These are phyloP conservation scores for Alligator sinensis DNA, from an alignment of 2,113 vertebrate genomes.

Conservation along the genomic window DNA sequence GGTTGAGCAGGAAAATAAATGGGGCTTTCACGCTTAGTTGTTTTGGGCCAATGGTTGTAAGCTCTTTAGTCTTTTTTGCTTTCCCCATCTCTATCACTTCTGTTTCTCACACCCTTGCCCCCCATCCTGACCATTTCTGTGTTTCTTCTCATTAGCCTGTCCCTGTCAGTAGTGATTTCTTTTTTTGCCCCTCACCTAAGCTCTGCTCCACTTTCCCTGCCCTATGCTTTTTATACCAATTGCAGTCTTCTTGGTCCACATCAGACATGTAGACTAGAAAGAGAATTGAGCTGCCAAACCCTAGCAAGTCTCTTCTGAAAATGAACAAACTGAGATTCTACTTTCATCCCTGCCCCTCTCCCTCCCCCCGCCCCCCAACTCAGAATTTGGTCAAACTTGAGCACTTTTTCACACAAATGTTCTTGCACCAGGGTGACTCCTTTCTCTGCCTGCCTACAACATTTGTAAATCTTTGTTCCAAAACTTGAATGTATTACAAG, in stretches of 20 bases:
- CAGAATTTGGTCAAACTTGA: no score
- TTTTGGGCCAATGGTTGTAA: no score
- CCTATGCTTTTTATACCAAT: background rate
- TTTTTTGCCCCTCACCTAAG: fast-evolving
- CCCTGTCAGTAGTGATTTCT: background rate
- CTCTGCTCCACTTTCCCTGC: fast-evolving
- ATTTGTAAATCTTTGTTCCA: background rate
- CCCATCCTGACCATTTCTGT: fast-evolving
- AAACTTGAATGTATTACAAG: background rate
- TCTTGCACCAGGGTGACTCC: background rate
- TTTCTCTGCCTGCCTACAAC: background rate
- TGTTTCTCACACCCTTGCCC: no score
- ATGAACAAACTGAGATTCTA: background rate
- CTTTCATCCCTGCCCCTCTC: background rate
- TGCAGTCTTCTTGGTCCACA: fast-evolving
- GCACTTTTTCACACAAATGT: background rate
- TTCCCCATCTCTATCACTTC: no score
- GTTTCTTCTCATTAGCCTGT: background rate
- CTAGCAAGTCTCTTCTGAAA: fast-evolving
- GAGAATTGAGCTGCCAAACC: fast-evolving
- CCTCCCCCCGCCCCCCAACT: no score
- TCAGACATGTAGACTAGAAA: fast-evolving
- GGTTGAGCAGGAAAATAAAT: no score
- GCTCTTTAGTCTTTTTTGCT: no score
- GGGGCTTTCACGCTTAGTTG: no score